Conservation (phyloP, 2,888 invertebrate genomes). For the Chorisops tibialis region DNA sequence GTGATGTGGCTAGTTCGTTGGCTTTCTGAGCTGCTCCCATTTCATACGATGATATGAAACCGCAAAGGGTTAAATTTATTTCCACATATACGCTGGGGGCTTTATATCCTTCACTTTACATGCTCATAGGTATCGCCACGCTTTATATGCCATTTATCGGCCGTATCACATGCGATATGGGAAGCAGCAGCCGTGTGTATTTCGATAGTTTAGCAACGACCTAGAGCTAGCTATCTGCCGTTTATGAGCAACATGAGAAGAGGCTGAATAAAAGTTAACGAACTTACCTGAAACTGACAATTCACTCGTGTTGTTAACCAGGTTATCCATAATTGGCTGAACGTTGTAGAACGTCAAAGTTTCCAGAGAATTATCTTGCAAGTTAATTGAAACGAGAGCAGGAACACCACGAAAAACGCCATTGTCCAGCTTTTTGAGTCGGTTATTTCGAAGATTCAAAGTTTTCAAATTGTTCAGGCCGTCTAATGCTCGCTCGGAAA, state of each 20-base stretch:
- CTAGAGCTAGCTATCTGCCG: background rate
- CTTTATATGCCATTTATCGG: background rate
- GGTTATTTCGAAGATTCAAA: slow-evolving; percentile 73
- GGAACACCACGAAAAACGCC: slow-evolving; percentile 72
- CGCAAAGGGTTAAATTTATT: slow-evolving; percentile 13
- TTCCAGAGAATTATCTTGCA: slow-evolving; percentile 73
- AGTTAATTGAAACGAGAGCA: slow-evolving; percentile 68
- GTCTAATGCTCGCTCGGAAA: slow-evolving; percentile 73
- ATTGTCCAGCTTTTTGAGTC: slow-evolving; percentile 66
- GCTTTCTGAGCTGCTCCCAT: background rate
- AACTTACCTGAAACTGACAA: slow-evolving; percentile 72
- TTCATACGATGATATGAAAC: slow-evolving; percentile 1
- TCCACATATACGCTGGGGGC: slow-evolving; percentile 1
- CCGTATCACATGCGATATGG: background rate
- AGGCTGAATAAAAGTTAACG: slow-evolving; percentile 5
- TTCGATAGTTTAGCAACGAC: background rate
- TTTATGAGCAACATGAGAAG: background rate
- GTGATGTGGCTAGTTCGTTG: slow-evolving; percentile 7
- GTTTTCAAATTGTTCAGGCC: slow-evolving; percentile 70
- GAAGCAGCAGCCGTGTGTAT: background rate
- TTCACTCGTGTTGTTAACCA: slow-evolving; percentile 71
- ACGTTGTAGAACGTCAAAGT: slow-evolving; percentile 74
- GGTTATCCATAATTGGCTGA: slow-evolving; percentile 72
- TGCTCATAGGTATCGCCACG: background rate
- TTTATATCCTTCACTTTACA: background rate